A percentile compares a stretch with the other conserved stretches of the same genome.
Evolutionary conservation across 2,888 invertebrate species (phyloP).

Genomic region (Clanis bilineata): DNA sequence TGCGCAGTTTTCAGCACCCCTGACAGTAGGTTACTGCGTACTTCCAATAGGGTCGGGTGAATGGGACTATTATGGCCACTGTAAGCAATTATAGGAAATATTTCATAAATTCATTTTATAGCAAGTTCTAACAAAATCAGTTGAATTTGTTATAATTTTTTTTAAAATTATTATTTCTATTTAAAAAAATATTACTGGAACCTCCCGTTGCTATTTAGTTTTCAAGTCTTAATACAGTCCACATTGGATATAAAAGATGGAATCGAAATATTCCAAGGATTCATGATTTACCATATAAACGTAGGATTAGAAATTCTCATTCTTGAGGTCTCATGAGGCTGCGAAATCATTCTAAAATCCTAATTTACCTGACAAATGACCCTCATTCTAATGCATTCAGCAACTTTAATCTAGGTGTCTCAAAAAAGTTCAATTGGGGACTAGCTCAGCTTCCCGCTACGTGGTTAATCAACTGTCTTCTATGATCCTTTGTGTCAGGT

Average conservation of each 20-base stretch:
- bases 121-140: too few species aligned
- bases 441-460: conserved; percentile 26
- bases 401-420: conserved; percentile 11
- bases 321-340: neutral
- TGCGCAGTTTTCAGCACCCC: conserved; percentile 76
- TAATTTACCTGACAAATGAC: conserved; percentile 6
- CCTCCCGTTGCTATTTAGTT: too few species aligned
- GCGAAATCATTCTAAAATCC: neutral
- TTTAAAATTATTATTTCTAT: too few species aligned
- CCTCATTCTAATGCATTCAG: conserved; percentile 19
- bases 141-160: too few species aligned
- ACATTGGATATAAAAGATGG: too few species aligned
- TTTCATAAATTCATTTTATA: too few species aligned
- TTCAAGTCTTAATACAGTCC: too few species aligned
- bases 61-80: conserved; percentile 13
- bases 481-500: neutral
- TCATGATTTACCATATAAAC: neutral
- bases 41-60: conserved; percentile 34
- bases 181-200: too few species aligned
- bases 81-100: neutral
- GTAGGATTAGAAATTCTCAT: neutral
- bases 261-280: too few species aligned
- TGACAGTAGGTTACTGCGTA: conserved; percentile 67
- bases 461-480: conserved; percentile 30
- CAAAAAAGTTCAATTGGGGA: conserved; percentile 32